Evolutionary conservation across 1,140 invertebrate genomes (phyloP).

Genomic region (Littorina saxatilis): DNA sequence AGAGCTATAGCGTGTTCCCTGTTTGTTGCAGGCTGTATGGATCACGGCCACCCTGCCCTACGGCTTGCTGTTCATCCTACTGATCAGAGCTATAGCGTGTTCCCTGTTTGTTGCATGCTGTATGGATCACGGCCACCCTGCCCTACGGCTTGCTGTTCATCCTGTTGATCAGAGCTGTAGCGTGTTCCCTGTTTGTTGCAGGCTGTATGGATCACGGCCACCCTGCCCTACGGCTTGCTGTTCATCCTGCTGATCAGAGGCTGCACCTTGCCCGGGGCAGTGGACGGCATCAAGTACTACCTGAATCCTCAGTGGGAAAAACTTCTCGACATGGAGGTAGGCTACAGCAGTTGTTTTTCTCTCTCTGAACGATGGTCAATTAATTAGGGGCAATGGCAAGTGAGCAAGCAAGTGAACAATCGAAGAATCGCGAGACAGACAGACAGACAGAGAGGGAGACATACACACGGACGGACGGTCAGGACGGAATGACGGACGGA

Average conservation of each 20-base stretch:
- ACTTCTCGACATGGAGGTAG: slow-evolving; percentile 86
- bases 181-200: too few relatives aligned
- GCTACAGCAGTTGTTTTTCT: not conserved
- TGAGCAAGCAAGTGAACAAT: not conserved
- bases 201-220: slow-evolving; percentile 97
- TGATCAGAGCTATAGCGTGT: too few relatives aligned
- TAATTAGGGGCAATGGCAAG: not conserved
- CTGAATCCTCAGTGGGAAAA: slow-evolving; percentile 96
- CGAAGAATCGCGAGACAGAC: not conserved
- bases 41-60: slow-evolving; percentile 96
- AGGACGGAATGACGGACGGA: not conserved
- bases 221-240: slow-evolving; percentile 94
- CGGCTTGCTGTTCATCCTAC: too few relatives aligned
- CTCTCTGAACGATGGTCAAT: not conserved
- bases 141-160: slow-evolving; percentile 86
- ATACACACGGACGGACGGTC: not conserved
- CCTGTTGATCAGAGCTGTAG: too few relatives aligned
- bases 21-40: slow-evolving; percentile 89
- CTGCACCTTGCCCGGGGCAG: slow-evolving; percentile 91
- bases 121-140: slow-evolving; percentile 96
- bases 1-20: not conserved
- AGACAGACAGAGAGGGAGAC: too few relatives aligned
- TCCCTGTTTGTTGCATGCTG: slow-evolving; percentile 81
- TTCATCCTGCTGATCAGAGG: slow-evolving; percentile 93
- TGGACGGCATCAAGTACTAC: slow-evolving; percentile 88